Base-by-base conservation (phyloP, 30 jellyfish, hydroid and myxozoan genomes). In the Turritopsis rubra region DNA sequence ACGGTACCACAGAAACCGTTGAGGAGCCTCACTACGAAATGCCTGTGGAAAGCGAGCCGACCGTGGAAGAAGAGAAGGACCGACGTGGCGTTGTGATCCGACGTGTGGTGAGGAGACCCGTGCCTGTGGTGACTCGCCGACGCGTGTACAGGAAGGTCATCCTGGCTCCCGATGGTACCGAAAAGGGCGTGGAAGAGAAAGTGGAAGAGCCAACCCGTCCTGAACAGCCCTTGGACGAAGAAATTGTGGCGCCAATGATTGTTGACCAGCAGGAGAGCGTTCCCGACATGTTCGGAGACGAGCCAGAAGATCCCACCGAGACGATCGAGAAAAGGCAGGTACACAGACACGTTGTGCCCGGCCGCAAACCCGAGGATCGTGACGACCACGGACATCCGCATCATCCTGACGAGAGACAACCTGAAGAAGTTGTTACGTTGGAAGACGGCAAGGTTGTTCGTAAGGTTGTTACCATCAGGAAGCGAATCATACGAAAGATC, bases 11-110 rank as follows among this genome's bases (percentile, higher is more conserved):
- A 8, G 87, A 81, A 21, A 78, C 82, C 31, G 86, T 68, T 24
- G 88, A 81, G 75, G 88, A 81, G 72, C 97, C 97, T 19, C 90
- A 84, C 26, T 91, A 91, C 75, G 95, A 87, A 70, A 21, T 91
- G 91, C 96, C 96, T 0, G 92, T 52, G 52, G 89, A 73, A 25
- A 84, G 93, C 23, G 87, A 52, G 81, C 87, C 87, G 19, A 24
- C 82, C 53, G 29, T 78, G 22, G 85, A 78, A 24, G 53, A 29
- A 28, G 88, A 81, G 70, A 19, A n/a, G 20, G 25, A 18, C 71
- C 24, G 28, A 17, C 75, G 21, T 41, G 66, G 28, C 68, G 85
- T 30, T 28, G 73, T 25, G 28, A 28, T 85, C 66, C 27, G 53
- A 18, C 60, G 65, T 21, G 94, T 84, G 52, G 66, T 85, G 52